phyloP scores from a whole-genome alignment of 2,113 vertebrate genomes.

The Cyrtonyx montezumae region DNA sequence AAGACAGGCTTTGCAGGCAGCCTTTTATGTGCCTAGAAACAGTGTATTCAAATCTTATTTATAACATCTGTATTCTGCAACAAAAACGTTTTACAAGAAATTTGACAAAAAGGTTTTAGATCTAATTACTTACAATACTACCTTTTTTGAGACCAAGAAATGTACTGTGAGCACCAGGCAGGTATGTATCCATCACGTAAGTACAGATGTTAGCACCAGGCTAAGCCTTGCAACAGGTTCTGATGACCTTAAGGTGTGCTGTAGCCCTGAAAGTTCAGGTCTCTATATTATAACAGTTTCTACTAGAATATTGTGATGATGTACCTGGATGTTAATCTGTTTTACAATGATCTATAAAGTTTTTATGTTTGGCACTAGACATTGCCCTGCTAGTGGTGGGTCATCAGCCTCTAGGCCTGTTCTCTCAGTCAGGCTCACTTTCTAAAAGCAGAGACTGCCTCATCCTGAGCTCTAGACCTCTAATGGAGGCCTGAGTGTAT shows the following conservation, averaged over 20 bases:
- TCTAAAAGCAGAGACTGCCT: background rate
- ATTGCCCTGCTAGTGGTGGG: background rate
- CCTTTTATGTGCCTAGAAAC: background rate
- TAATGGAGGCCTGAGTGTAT: background rate
- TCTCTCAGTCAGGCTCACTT: background rate
- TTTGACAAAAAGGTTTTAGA: background rate
- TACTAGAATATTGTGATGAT: background rate
- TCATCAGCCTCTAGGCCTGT: background rate
- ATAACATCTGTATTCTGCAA: background rate
- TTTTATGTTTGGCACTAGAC: background rate
- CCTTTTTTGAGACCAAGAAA: background rate
- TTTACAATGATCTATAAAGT: background rate
- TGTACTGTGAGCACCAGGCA: background rate
- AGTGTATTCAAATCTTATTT: background rate
- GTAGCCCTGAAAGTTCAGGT: background rate
- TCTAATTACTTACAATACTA: background rate
- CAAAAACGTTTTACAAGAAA: background rate
- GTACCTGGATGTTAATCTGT: background rate
- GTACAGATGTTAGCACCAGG: background rate
- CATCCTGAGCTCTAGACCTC: background rate
- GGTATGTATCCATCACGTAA: fast-evolving
- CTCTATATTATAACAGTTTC: background rate
- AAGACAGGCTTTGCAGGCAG: background rate
- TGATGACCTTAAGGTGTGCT: background rate
- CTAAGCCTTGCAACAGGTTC: background rate